Base-by-base conservation (phyloP, 2,797 vertebrate species). In the Hemitrygon akajei region DNA sequence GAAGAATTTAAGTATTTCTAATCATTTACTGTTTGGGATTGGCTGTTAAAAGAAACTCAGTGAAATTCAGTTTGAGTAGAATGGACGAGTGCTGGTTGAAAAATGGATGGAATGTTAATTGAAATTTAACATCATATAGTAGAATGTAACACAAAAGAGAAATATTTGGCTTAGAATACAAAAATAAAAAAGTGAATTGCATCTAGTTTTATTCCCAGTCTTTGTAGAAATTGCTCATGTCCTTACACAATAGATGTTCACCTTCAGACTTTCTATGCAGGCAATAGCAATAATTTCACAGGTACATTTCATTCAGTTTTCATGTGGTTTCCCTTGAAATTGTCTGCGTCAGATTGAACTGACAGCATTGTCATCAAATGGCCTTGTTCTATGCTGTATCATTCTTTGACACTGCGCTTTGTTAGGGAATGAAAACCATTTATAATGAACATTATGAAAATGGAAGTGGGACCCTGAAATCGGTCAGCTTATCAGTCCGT, bases 81-180 rank as follows among this genome's bases (percentile, higher is more conserved):
- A 73, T 40, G 12, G 37, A 71, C 27, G 69, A 47, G 73, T 75
- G 91, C 91, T 47, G 71, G 91, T 71, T 27, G 73, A 75, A 14
- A 87, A 92, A 92, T 73, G 69, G 40, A 37, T 73, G 71, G 91
- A 92, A 92, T 92, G 91, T 71, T 73, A 92, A 73, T 92, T 92
- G 91, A 92, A 92, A 75, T 20, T 37, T 47, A 87, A 87, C 69
- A 75, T 1, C 7, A 27, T 73, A 16, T 22, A 30, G 69, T 22
- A 47, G 91, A 75, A 16, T 73, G 69, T 37, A 75, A 7, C 25
- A 56, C 40, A 9, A n/a, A 37, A 40, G 34, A 69, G 37, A 75
- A 92, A 92, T 75, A 30, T 75, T 92, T 92, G 66, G 40, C 71
- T 30, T 47, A 92, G 71, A 25, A 92, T 18, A 66, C n/a, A 34